Base-by-base conservation (phyloP, 2,888 invertebrate species). In the Pachliopta kotzebuea region DNA sequence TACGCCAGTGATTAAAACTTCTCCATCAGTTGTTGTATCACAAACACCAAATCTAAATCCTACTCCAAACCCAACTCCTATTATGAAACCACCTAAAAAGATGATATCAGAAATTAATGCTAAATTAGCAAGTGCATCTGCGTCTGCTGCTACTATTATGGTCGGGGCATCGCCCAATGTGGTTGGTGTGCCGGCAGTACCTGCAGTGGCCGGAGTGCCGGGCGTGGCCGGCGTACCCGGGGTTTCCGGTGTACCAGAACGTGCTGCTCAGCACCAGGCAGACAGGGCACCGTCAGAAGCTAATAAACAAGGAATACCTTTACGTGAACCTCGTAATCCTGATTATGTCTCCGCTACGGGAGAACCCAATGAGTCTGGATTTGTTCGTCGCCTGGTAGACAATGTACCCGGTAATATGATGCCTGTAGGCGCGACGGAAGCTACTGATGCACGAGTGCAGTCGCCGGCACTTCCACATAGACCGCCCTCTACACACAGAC, bases 381-480 rank as follows among this genome's bases (percentile, higher is more conserved):
- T 69, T 70, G 75, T 72, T 49, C 76, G 79, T 14, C 79, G 80
- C 29, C 71, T 78, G 50, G 77, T 76, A 62, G 81, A 80, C 71
- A 78, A 77, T 67, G 81, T 82, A 68, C 84, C 86, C 24, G 78
- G 80, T 24, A 80, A 81, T 66, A 80, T 81, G 76, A 76, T 83
- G 78, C 84, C 87, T 23, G 86, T 85, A 63, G 90, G 88, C 67
- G 88, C 83, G 52, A 81, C 86, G 3, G 90, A 89, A 72, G 87
- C 88, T 18, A 76, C 85, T 58, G 90, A 88, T 72, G 86, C 87
- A 68, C 83, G 90, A 68, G 90, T 88, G 71, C 85, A 83, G 74
- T 89, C 90, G 60, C 90, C 90, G 17, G 90, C 90, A 65, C 78
- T 90, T 71, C 90, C 90, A 67, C 90, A 90, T 72, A 84, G 90